These are phyloP conservation scores for Blomia tropicalis DNA, from an alignment of 2,888 invertebrate species.

Conservation along the genomic window DNA sequence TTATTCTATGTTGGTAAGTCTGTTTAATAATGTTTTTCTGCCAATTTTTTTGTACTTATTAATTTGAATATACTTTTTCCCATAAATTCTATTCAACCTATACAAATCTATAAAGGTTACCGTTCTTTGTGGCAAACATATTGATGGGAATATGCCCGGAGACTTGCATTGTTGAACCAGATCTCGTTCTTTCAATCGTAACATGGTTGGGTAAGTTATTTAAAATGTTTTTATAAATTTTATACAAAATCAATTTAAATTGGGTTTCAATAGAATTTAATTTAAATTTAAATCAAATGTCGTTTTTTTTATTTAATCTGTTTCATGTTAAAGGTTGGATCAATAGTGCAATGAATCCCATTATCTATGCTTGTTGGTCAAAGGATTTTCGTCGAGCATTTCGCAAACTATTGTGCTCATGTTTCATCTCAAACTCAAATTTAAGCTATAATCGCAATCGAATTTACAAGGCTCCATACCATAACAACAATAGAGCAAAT, in stretches of 20 bases:
- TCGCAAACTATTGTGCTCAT: conserved; percentile 70
- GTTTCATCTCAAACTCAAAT: conserved; percentile 34
- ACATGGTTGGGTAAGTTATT: conserved; percentile 48
- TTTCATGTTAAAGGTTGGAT: conserved; percentile 68
- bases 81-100: not conserved
- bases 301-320: not conserved
- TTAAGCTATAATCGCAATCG: conserved; percentile 15
- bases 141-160: conserved; percentile 71
- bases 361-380: conserved; percentile 97
- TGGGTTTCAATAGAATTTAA: not conserved
- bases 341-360: conserved; percentile 89
- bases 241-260: not conserved
- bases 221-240: not conserved
- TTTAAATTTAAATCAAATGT: not conserved
- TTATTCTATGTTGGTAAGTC: conserved; percentile 71
- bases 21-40: not conserved
- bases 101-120: conserved; percentile 43
- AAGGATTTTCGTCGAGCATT: conserved; percentile 78
- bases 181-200: conserved; percentile 68
- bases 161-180: conserved; percentile 64
- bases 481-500: not conserved
- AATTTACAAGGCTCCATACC: conserved; percentile 9
- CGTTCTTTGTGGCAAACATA: conserved; percentile 87
- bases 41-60: not conserved
- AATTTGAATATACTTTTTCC: not conserved